Base-by-base conservation (phyloP, 92 coral and sea anemone species). In the Palythoa caribaeorum region DNA sequence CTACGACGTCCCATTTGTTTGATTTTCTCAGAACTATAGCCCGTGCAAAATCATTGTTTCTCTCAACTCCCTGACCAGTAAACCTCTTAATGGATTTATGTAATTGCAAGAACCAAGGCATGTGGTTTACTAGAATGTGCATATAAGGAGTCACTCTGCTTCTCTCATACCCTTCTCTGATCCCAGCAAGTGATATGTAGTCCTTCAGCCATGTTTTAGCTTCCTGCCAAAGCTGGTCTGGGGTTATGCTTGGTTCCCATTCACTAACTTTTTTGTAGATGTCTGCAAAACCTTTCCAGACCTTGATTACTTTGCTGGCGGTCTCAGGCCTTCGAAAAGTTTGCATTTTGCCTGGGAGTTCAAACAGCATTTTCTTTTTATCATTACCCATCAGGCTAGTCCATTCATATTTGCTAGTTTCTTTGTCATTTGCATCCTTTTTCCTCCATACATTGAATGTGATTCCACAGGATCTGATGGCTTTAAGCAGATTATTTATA, bases 381-480 rank as follows among this genome's bases (percentile, higher is more conserved):
- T 88, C 91, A 6, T 71, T 15, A 40, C 90, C 90, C 37, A 85
- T 59, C 17, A 90, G 81, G 47, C 90, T 90, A 52, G 92, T 90
- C 51, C 53, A 90, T 20, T 90, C 92, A 86, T 85, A 79, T 69
- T 38, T 16, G 28, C 87, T 68, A 59, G 87, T 14, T 57, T 62
- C 91, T 35, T 90, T 90, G 10, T 76, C 87, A 78, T 90, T 80
- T 11, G 87, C 90, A 83, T 91, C 59, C 13, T 75, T 83, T 52
- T 91, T 87, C 66, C 83, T 77, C 93, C 88, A 87, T 3, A 91
- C 77, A 71, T 81, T 79, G 77, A 87, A 80, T 38, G 90, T 84
- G 36, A 91, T 75, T 0, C 93, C 93, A 91, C 90, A 87, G 15
- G 90, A 83, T 79, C 91, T 83, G 38, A 91, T 83, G 52, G 89